phyloP scores from a whole-genome alignment of 2,113 vertebrate species.

The Toxotes chatareus region DNA sequence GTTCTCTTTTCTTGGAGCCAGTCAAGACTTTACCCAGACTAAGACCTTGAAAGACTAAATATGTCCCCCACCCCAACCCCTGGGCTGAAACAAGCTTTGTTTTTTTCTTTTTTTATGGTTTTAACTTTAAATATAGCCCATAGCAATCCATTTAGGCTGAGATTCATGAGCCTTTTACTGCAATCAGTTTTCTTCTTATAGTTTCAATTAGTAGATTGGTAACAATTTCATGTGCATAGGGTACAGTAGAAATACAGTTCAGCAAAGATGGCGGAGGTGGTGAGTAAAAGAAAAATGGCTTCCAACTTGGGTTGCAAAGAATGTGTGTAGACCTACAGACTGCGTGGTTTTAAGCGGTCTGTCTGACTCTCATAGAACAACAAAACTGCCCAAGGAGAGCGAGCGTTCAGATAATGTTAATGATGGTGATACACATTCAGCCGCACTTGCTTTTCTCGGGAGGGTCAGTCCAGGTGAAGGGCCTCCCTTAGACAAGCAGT shows the following conservation, averaged over 20 bases:
- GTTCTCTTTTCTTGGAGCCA: background rate
- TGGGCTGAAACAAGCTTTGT: background rate
- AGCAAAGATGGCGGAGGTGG: no score
- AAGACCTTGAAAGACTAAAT: slow-evolving; percentile 26
- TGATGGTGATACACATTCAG: background rate
- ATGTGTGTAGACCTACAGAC: no score
- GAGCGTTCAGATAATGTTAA: background rate
- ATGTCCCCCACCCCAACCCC: slow-evolving; percentile 1
- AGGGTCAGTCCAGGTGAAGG: background rate
- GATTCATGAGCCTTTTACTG: background rate
- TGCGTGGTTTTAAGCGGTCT: no score
- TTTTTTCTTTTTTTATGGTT: background rate
- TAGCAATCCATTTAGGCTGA: background rate
- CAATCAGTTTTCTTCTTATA: background rate
- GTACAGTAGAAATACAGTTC: no score
- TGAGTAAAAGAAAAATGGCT: no score
- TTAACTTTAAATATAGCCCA: background rate
- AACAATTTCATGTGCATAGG: background rate
- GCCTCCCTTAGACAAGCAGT: background rate
- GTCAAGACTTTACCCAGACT: background rate
- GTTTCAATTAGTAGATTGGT: background rate
- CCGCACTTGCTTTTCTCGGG: background rate
- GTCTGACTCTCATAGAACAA: background rate
- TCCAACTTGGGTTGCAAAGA: no score
- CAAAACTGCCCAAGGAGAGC: background rate